Conservation (phyloP, 2,113 vertebrate species). For the Mustelus asterias region DNA sequence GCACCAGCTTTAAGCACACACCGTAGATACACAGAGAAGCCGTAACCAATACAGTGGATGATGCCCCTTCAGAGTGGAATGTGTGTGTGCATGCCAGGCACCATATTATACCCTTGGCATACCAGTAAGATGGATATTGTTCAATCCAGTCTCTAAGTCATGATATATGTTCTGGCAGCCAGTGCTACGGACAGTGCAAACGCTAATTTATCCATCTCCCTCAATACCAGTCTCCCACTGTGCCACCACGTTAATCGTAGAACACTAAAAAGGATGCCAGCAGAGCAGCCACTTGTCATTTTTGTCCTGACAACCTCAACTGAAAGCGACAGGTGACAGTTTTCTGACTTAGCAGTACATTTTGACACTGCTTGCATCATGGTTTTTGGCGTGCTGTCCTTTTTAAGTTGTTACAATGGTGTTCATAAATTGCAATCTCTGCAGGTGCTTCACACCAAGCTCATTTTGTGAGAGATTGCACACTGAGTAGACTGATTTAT, state of each 20-base stretch:
- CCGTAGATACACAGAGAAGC: not conserved
- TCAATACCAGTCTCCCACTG: not conserved
- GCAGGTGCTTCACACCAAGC: constrained; percentile 5
- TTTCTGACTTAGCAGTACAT: not conserved
- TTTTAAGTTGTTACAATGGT: not conserved
- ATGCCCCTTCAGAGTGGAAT: not conserved
- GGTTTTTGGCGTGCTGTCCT: not conserved
- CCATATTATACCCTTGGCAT: not conserved
- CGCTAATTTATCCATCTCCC: not conserved
- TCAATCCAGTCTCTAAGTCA: not conserved
- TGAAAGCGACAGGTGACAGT: not conserved
- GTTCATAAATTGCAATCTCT: not conserved
- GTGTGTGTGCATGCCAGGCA: not conserved
- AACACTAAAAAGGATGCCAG: not conserved
- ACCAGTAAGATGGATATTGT: not conserved
- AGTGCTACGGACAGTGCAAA: not conserved
- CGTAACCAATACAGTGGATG: not conserved
- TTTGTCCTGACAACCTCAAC: not conserved
- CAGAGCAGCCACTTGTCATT: not conserved
- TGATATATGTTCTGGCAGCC: not conserved
- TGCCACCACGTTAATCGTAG: not conserved
- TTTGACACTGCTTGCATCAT: not conserved
- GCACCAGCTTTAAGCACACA: not conserved
- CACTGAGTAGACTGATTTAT: constrained; percentile 16
- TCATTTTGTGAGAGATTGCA: not conserved